Conservation (phyloP, 2,113 vertebrate species). For the Telmatochromis brichardi region DNA sequence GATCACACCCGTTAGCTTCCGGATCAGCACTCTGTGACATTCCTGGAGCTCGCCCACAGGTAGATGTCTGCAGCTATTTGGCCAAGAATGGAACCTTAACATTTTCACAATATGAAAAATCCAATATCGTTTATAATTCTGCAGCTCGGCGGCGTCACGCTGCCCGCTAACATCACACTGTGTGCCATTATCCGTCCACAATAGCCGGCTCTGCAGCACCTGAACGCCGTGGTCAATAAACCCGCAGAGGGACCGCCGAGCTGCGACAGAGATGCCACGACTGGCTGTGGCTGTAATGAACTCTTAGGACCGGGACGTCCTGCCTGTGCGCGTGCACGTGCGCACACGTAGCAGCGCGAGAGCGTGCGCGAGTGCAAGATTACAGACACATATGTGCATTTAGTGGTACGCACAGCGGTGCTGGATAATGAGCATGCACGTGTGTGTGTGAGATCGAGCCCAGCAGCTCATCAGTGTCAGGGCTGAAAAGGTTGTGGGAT, state of each 20-base stretch:
- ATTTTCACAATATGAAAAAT: conserved; percentile 53
- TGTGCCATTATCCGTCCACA: conserved; percentile 47
- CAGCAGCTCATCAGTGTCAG: conserved; percentile 97
- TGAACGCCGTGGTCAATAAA: conserved; percentile 51
- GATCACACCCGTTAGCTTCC: not conserved
- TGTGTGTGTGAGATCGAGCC: conserved; percentile 70
- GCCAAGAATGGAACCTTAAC: conserved; percentile 24
- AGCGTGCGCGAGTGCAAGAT: not conserved
- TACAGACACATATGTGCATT: conserved; percentile 16
- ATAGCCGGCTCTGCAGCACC: conserved; percentile 32
- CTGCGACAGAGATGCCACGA: conserved; percentile 35
- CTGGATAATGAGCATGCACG: not conserved
- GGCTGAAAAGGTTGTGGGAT: conserved; percentile 96
- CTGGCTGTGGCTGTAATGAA: conserved; percentile 53
- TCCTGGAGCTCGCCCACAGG: not conserved
- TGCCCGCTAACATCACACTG: conserved; percentile 44
- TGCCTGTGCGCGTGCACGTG: not conserved
- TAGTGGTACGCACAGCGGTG: not conserved
- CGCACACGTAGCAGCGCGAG: not conserved
- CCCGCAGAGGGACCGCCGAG: conserved; percentile 19
- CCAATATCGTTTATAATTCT: conserved; percentile 42
- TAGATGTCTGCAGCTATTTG: conserved; percentile 14
- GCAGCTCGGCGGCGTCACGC: conserved; percentile 1
- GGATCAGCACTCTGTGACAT: not conserved
- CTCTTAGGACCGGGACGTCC: conserved; percentile 38